These are phyloP conservation scores for Zonitis immaculata DNA, from an alignment of 2,888 invertebrate genomes.

Conservation along the genomic window DNA sequence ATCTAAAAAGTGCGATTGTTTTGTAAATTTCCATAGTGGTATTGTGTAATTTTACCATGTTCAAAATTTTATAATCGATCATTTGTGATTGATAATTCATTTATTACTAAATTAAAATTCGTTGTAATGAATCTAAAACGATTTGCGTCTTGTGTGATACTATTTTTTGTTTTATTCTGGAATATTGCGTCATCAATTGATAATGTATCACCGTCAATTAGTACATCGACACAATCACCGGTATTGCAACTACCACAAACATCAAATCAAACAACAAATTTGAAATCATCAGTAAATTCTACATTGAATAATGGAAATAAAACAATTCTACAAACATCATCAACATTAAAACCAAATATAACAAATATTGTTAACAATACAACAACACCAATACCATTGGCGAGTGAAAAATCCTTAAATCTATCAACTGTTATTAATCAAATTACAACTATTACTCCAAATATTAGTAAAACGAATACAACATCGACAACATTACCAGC, in stretches of 20 bases:
- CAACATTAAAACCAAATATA: constrained; percentile 1
- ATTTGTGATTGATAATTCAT: background rate
- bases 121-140: constrained; percentile 16
- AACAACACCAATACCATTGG: background rate
- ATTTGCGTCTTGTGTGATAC: constrained; percentile 14
- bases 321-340: background rate
- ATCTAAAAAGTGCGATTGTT: no score
- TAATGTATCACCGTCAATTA: constrained; percentile 3
- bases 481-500: constrained; percentile 56
- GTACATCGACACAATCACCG: background rate
- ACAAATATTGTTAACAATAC: background rate
- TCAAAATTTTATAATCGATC: background rate
- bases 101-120: no score
- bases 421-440: background rate
- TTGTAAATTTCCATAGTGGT: background rate
- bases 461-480: constrained; percentile 41
- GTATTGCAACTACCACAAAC: no score
- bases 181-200: constrained; percentile 33
- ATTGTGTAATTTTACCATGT: background rate
- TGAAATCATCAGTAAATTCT: background rate
- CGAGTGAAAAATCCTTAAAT: background rate
- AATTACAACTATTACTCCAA: constrained; percentile 11
- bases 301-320: background rate
- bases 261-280: constrained; percentile 2
- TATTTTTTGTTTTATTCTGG: constrained; percentile 31